Conservation (phyloP, 1,140 invertebrate species). For the Luehdorfia chinensis region DNA sequence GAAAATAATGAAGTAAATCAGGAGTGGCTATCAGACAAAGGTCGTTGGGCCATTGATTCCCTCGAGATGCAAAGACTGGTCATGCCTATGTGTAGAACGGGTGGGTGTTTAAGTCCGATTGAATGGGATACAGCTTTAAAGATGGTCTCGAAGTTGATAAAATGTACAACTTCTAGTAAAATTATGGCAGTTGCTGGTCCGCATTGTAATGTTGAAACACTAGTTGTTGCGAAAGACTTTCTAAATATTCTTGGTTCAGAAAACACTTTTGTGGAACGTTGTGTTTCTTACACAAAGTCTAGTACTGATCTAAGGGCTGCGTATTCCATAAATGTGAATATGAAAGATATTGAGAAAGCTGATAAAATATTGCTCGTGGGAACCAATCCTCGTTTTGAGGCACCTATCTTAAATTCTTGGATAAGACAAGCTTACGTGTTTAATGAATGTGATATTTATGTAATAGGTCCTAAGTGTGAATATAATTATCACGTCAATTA, state of each 20-base stretch:
- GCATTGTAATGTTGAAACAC: conserved; percentile 81
- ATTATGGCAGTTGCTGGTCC: conserved; percentile 83
- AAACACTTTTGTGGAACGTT: conserved; percentile 49
- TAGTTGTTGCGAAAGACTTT: conserved; percentile 85
- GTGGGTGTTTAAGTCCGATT: conserved; percentile 73
- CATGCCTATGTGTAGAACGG: conserved; percentile 80
- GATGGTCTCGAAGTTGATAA: conserved; percentile 60
- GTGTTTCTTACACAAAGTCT: conserved; percentile 31
- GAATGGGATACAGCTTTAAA: conserved; percentile 83
- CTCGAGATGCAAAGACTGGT: conserved; percentile 85
- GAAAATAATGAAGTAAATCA: conserved; percentile 88
- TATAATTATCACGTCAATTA: conserved; percentile 80
- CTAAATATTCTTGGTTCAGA: conserved; percentile 83
- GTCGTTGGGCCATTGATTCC: conserved; percentile 87
- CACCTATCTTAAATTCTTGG: conserved; percentile 86
- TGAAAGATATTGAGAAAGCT: conserved; percentile 79
- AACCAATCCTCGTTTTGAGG: conserved; percentile 88
- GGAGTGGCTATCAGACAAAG: conserved; percentile 89
- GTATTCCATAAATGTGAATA: conserved; percentile 56
- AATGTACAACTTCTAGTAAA: conserved; percentile 35
- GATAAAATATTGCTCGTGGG: conserved; percentile 85
- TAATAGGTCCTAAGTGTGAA: conserved; percentile 83
- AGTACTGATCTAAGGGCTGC: conserved; percentile 44
- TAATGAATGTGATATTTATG: conserved; percentile 79
- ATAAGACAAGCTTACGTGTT: conserved; percentile 82